Evolutionary conservation across 2,888 invertebrate genomes (phyloP).

Genomic region (Nycteola revayana): DNA sequence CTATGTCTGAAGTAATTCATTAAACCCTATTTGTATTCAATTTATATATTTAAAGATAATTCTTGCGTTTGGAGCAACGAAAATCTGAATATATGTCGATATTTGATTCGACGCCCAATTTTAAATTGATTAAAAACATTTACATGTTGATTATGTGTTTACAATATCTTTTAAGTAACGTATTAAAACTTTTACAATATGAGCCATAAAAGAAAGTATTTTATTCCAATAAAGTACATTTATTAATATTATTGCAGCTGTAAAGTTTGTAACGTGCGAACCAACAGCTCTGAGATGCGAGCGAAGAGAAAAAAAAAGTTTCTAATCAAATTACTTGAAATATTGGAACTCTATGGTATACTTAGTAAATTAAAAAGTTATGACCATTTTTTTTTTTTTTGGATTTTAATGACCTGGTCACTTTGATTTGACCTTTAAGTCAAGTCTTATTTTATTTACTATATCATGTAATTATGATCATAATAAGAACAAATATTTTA

Average conservation of each 20-base stretch:
- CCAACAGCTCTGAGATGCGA: no score
- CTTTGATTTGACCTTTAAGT: no score
- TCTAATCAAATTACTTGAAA: no score
- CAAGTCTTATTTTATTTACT: no score
- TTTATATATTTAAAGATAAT: conserved; percentile 28
- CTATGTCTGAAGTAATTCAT: conserved; percentile 17
- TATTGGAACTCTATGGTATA: no score
- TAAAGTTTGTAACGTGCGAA: no score
- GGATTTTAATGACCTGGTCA: no score
- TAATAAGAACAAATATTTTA: no score
- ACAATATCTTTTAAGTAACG: conserved; percentile 24
- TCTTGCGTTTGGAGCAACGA: conserved; percentile 24
- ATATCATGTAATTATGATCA: no score
- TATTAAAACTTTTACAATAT: conserved; percentile 13
- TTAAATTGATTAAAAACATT: conserved; percentile 22
- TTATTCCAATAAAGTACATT: conserved; percentile 18
- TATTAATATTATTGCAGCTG: conserved; percentile 13
- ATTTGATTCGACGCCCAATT: conserved; percentile 24
- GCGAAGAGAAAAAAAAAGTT: no score
- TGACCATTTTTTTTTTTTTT: no score
- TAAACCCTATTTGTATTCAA: conserved; percentile 34
- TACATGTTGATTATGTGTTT: conserved; percentile 22
- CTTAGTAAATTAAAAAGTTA: no score
- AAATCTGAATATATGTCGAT: conserved; percentile 11
- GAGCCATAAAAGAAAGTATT: conserved; percentile 25